Percentiles rank a stretch among this genome's conserved stretches.
Conservation (phyloP, 2,888 invertebrate genomes). For the Amblyteles armatorius region DNA sequence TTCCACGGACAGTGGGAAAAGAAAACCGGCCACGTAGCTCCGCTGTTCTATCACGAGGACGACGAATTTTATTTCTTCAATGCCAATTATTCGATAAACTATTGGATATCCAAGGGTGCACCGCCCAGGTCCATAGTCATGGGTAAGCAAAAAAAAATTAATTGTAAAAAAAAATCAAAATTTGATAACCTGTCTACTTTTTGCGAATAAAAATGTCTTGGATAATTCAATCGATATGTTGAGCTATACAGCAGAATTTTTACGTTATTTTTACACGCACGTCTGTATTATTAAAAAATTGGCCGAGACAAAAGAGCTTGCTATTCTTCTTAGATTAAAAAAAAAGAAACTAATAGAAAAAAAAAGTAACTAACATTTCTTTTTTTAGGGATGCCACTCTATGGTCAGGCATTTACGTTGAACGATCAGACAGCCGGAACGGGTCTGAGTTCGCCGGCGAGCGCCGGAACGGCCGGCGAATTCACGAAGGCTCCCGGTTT, state of each 20-base stretch:
- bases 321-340: neutral
- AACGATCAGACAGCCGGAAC: constrained; percentile 80
- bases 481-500: constrained; percentile 94
- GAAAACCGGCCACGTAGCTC: constrained; percentile 95
- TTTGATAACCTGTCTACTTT: neutral
- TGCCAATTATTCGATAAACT: constrained; percentile 94
- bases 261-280: neutral
- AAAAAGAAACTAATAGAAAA: neutral
- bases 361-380: constrained; percentile 6
- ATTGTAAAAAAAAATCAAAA: neutral
- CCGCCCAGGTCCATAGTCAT: constrained; percentile 93
- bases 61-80: constrained; percentile 94
- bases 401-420: constrained; percentile 93
- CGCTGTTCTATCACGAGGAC: constrained; percentile 92
- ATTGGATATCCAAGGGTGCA: constrained; percentile 95
- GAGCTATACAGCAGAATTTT: neutral
- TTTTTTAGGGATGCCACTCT: constrained; percentile 89
- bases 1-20: constrained; percentile 97
- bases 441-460: constrained; percentile 91
- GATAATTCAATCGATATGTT: no score
- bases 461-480: constrained; percentile 93
- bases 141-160: constrained; percentile 85
- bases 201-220: no score
- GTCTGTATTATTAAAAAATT: neutral
- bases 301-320: neutral